A percentile compares a stretch with the other conserved stretches of the same genome.
phyloP scores from a whole-genome alignment of 2,113 vertebrate genomes.

The Thalassoma bifasciatum region DNA sequence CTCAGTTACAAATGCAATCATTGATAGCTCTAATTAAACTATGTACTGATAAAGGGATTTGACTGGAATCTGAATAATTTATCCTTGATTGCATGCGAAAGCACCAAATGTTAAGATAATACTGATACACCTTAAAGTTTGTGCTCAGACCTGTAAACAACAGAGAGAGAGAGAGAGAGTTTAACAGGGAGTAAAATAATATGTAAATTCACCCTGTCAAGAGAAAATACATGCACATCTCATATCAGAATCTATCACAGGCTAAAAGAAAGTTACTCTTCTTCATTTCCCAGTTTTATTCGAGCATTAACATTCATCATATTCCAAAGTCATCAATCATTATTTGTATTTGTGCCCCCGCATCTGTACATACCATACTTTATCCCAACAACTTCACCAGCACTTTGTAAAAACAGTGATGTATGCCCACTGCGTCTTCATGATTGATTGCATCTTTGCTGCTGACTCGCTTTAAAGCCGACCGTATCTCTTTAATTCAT shows the following conservation, averaged over 20 bases:
- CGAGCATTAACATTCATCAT: conserved; percentile 35
- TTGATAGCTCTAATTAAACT: no score
- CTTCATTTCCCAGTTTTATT: conserved; percentile 12
- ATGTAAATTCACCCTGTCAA: no score
- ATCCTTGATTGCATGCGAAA: no score
- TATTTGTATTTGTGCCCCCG: conserved; percentile 39
- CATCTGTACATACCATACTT: conserved; percentile 37
- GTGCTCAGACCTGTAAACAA: no score
- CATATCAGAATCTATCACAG: neutral
- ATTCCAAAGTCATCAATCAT: conserved; percentile 52
- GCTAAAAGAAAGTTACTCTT: neutral
- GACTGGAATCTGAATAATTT: no score
- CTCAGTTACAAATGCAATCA: no score
- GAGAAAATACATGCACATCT: neutral
- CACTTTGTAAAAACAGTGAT: conserved; percentile 50
- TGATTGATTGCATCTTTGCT: conserved; percentile 61
- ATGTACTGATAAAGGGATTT: no score
- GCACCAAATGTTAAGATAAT: no score
- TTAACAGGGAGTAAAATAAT: no score
- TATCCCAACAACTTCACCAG: conserved; percentile 13
- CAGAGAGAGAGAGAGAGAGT: no score
- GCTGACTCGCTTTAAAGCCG: conserved; percentile 57
- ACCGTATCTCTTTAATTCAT: conserved; percentile 53
- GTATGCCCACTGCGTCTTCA: conserved; percentile 29
- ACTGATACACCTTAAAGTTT: no score